phyloP scores from a whole-genome alignment of 2,888 invertebrate species.

The Hydrotaea cyrtoneurina region DNA sequence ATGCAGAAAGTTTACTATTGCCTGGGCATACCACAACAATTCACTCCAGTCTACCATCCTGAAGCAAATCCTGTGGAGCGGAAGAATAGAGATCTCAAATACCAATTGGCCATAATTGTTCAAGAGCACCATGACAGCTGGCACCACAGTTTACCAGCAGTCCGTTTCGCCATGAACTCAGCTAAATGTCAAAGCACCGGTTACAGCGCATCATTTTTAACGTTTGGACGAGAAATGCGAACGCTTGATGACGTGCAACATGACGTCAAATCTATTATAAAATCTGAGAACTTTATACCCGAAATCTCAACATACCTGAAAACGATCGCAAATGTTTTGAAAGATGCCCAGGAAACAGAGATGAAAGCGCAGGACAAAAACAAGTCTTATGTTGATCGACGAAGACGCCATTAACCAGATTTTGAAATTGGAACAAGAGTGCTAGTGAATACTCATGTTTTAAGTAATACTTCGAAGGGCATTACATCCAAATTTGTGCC shows the following conservation, averaged over 20 bases:
- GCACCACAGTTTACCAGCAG: too few relatives aligned
- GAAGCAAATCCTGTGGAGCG: slow-evolving; percentile 70
- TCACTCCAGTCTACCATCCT: slow-evolving; percentile 74
- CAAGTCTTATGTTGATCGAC: too few relatives aligned
- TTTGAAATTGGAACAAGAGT: too few relatives aligned
- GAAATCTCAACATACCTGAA: too few relatives aligned
- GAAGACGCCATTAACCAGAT: too few relatives aligned
- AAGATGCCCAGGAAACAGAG: neutral
- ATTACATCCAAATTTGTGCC: too few relatives aligned
- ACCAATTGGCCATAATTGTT: neutral
- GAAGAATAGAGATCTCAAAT: neutral
- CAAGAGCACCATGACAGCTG: slow-evolving; percentile 45
- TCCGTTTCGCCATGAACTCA: slow-evolving; percentile 78
- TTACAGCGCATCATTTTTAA: slow-evolving; percentile 74
- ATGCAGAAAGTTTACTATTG: slow-evolving; percentile 68
- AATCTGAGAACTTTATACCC: neutral
- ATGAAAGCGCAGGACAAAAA: neutral
- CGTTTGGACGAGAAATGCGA: slow-evolving; percentile 76
- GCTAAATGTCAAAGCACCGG: slow-evolving; percentile 72
- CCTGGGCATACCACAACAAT: slow-evolving; percentile 56
- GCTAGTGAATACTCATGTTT: too few relatives aligned
- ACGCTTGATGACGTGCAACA: slow-evolving; percentile 72
- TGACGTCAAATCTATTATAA: slow-evolving; percentile 66
- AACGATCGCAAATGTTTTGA: too few relatives aligned
- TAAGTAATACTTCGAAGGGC: too few relatives aligned